Evolutionary conservation across 2,888 invertebrate genomes (phyloP), one percentile per base, ranked within the genome.

Genomic region (Cerceris rybyensis): DNA sequence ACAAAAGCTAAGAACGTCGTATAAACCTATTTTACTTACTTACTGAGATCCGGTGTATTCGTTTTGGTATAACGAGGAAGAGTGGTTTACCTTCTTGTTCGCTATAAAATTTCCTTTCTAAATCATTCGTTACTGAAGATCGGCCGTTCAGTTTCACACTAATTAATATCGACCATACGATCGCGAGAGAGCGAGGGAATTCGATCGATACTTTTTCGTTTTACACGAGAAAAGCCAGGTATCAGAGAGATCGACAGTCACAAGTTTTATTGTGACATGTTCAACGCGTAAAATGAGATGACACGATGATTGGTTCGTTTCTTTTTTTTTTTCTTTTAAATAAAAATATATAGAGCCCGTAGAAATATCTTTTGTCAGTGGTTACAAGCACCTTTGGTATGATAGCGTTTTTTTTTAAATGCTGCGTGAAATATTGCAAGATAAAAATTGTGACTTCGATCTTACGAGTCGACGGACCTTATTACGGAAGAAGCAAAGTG

Each of bases 341-440:
- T 72, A 78, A 78, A 78, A 78, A 79, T 28, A 60, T 60, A 78
- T 79, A 71, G 64, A 72, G 49, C 39, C 69, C 73, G 55, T 78
- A 66, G 55, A 78, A 77, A 78, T 73, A 65, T 60, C 42, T 28
- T 72, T 73, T 39, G 42, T 49, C 78, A 55, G 54, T 65, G 54
- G 64, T 52, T 58, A 41, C 52, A 73, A 77, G 63, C 70, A 66
- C 75, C 75, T 73, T 69, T 58, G 50, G 66, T 61, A 61, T 58
- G 46, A 60, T 28, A 69, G 76, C 50, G 43, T 69, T 65, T 78
- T 57, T 46, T 57, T 7, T 50, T n/a, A n/a, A 58, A 75, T 66
- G 57, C 68, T 52, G 58, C 28, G 14, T 16, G 69, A 55, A 58
- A 46, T 49, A 58, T 39, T 43, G 54, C 43, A 49, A 14, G 65